Percentiles rank a stretch among this genome's conserved stretches.
phyloP scores from a whole-genome alignment of 2,888 invertebrate genomes.

The Melinaea menophilus region DNA sequence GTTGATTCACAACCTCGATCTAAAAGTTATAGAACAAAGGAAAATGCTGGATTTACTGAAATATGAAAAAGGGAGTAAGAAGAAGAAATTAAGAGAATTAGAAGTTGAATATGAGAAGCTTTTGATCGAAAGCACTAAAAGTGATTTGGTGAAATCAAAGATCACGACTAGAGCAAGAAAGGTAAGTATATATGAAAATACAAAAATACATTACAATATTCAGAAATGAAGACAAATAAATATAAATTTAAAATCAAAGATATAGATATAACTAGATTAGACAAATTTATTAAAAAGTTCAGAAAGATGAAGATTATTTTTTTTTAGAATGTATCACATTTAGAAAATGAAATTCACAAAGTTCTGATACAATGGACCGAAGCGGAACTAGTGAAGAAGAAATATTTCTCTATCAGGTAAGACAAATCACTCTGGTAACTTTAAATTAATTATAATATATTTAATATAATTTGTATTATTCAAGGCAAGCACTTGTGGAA shows the following conservation, averaged over 20 bases:
- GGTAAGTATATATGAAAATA: conserved; percentile 54
- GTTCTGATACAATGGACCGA: conserved; percentile 89
- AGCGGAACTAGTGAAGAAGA: conserved; percentile 86
- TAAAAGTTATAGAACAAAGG: conserved; percentile 83
- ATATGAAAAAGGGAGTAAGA: conserved; percentile 82
- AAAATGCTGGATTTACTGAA: conserved; percentile 86
- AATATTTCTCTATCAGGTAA: conserved; percentile 83
- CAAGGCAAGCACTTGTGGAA: conserved; percentile 79
- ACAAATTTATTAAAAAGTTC: too few relatives aligned
- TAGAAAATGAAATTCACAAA: conserved; percentile 90
- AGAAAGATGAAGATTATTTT: too few relatives aligned
- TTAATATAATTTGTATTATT: conserved; percentile 17
- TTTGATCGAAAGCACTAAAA: conserved; percentile 77
- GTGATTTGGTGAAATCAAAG: conserved; percentile 68
- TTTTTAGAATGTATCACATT: conserved; percentile 79
- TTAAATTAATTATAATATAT: background rate
- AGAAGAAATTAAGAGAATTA: conserved; percentile 74
- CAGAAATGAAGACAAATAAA: too few relatives aligned
- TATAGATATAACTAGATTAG: too few relatives aligned
- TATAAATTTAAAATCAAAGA: background rate
- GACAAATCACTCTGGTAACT: conserved; percentile 15
- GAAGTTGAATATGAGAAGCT: conserved; percentile 80
- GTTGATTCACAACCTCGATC: conserved; percentile 78
- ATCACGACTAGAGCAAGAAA: conserved; percentile 80
- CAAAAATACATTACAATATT: too few relatives aligned